Conservation (phyloP, 2,888 invertebrate species). For the Cordilura impudica region DNA sequence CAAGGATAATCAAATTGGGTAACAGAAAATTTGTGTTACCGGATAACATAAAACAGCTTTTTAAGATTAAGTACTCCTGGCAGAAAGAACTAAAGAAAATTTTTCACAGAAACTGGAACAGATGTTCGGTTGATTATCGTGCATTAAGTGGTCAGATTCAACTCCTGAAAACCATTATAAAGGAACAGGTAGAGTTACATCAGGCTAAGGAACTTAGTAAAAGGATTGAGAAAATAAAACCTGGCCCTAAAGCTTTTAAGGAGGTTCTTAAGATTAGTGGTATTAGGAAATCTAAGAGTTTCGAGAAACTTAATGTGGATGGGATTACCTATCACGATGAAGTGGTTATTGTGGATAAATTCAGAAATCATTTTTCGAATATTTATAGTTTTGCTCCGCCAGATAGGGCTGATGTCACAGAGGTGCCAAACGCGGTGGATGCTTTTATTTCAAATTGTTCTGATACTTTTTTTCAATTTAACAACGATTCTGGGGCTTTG, state of each 20-base stretch:
- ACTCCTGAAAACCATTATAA: slow-evolving; percentile 8
- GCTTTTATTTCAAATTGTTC: background rate
- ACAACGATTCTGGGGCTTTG: background rate
- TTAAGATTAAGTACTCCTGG: slow-evolving; percentile 8
- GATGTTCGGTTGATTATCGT: slow-evolving; percentile 7
- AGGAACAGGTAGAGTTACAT: background rate
- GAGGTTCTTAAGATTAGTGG: background rate
- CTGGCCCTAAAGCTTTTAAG: background rate
- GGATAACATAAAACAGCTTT: background rate
- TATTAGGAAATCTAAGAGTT: background rate
- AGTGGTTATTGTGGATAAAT: background rate
- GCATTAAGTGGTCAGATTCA: background rate
- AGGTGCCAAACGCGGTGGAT: background rate
- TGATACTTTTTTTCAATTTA: background rate
- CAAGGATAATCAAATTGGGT: background rate
- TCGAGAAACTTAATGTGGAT: background rate
- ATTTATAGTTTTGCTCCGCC: background rate
- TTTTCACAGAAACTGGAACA: slow-evolving; percentile 13
- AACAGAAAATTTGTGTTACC: background rate
- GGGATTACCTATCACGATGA: background rate
- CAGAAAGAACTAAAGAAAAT: slow-evolving; percentile 18
- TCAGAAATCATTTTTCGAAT: background rate
- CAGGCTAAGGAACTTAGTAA: background rate
- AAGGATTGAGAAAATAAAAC: background rate
- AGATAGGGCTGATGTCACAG: background rate